A percentile compares a stretch with the other conserved stretches of the same genome.
These are phyloP conservation scores for Sciurus niger DNA, from an alignment of 2,113 vertebrate genomes.

Conservation along the genomic window DNA sequence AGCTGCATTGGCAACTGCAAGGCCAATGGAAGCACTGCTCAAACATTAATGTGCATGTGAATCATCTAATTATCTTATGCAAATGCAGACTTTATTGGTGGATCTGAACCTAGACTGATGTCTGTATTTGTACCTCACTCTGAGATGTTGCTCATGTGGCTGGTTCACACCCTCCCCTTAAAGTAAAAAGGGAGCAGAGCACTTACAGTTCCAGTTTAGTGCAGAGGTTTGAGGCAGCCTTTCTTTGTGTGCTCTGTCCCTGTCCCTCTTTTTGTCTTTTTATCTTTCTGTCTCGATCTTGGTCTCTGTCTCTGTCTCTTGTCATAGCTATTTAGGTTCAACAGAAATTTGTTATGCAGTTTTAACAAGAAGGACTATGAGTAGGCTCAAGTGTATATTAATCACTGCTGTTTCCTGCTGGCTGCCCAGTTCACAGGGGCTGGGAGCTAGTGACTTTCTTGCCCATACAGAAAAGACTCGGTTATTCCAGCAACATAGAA, in stretches of 20 bases:
- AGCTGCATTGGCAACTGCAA: background rate
- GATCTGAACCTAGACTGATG: background rate
- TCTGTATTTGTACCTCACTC: background rate
- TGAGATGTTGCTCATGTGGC: background rate
- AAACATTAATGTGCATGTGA: background rate
- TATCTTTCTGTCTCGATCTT: background rate
- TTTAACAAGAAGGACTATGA: slow-evolving; percentile 37
- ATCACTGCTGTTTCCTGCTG: background rate
- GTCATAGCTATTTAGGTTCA: background rate
- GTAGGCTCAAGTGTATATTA: background rate
- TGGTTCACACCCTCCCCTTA: background rate
- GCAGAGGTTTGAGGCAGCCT: background rate
- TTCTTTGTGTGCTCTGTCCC: background rate
- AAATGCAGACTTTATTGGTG: background rate
- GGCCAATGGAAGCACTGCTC: background rate
- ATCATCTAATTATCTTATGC: background rate
- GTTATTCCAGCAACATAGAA: background rate
- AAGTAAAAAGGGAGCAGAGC: background rate
- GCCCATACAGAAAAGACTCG: background rate
- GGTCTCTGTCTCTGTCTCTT: background rate
- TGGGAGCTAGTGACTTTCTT: background rate
- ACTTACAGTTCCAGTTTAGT: background rate
- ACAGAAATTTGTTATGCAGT: background rate
- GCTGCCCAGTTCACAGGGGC: background rate
- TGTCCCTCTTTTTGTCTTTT: background rate